Base-by-base conservation (phyloP, 2,797 vertebrate species). In the Streptopelia turtur region DNA sequence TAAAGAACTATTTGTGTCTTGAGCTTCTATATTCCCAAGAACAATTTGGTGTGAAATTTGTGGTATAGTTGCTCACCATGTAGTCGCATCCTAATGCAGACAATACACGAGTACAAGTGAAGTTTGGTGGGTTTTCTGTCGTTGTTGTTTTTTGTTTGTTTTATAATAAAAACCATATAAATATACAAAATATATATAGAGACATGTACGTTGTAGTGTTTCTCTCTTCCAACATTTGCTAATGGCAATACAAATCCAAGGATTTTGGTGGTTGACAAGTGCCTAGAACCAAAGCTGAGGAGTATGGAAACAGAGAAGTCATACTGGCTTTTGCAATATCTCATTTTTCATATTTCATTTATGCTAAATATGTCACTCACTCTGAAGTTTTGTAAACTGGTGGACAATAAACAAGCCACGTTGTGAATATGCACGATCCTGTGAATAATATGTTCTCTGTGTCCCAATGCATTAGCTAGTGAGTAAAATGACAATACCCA, bases 351-450 rank as follows among this genome's bases (percentile, higher is more conserved):
- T 68, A 76, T 6, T 59, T 43, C 8, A 39, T 69, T 87, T 87
- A 79, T 70, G 30, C 28, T 72, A 33, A 79, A 28, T 33, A 69
- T 52, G 9, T 57, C 37, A 83, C 21, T 86, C 23, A 49, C 31
- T 92, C 68, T 52, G 27, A 87, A 83, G 43, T 5, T 79, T 21
- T 61, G 13, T 61, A 83, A 65, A 87, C 28, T 49, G 11, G 24
- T 59, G n/a, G 59, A 74, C 68, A 79, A 79, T 55, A 91, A 69
- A 89, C 63, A 60, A 80, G 5, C 11, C 31, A 49, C 11, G 4
- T 16, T 79, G 30, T 92, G 53, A 93, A 93, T 87, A 84, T 72
- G n/a, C 64, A 90, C 60, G 68, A 85, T 83, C 18, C 39, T 49
- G 47, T 43, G 66, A 90, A 68, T 59, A 90, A 39, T 7, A 63